Conservation (phyloP, 2,888 invertebrate species). For the Drymonia ruficornis region DNA sequence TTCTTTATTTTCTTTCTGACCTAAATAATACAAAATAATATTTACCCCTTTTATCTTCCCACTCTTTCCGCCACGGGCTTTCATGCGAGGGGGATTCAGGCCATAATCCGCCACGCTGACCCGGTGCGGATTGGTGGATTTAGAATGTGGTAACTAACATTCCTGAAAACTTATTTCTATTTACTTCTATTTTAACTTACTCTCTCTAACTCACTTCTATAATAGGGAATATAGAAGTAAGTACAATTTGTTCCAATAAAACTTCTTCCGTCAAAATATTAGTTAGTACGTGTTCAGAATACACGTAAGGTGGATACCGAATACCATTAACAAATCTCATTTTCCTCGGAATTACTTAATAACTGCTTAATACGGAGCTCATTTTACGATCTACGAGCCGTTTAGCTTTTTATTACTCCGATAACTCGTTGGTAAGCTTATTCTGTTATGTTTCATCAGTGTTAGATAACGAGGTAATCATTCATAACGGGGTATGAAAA, state of each 20-base stretch:
- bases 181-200: too few species aligned
- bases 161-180: too few species aligned
- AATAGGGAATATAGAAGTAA: too few species aligned
- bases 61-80: too few species aligned
- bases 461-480: neutral
- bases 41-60: too few species aligned
- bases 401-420: neutral
- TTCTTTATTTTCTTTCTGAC: too few species aligned
- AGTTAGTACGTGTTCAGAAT: neutral
- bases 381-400: neutral
- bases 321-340: neutral
- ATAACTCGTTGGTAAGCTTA: neutral
- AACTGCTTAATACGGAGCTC: constrained; percentile 1
- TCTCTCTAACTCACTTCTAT: too few species aligned
- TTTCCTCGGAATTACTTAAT: constrained; percentile 3
- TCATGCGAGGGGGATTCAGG: too few species aligned
- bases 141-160: too few species aligned
- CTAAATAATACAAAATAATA: too few species aligned
- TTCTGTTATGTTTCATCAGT: constrained; percentile 1
- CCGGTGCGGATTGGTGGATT: too few species aligned
- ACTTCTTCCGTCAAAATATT: neutral
- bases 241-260: neutral
- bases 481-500: constrained; percentile 14
- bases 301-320: neutral
- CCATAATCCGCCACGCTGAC: too few species aligned